Base-by-base conservation (phyloP, 2,113 vertebrate genomes). In the Irena cyanogastra region DNA sequence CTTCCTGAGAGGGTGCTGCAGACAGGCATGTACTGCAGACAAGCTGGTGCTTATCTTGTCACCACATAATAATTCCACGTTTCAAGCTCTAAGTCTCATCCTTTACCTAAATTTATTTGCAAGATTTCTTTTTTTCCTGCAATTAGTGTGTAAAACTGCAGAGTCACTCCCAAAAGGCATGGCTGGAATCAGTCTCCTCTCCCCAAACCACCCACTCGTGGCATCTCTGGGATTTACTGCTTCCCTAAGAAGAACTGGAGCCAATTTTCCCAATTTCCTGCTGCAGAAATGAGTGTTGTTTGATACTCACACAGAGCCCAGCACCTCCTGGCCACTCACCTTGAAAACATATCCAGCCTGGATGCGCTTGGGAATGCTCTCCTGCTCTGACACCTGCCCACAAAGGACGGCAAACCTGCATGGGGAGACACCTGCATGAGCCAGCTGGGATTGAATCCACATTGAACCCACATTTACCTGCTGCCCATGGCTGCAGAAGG, bases 361-460 rank as follows among this genome's bases (percentile, higher is more conserved):
- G 88, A 98, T 98, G 37, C 98, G 98, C 83, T 93, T 98, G 91
- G 98, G 96, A 84, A 98, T 98, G 49, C 96, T 96, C 95, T 98
- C 98, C 3, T 98, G 95, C 37, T 98, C 98, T 0, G 98, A 89
- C 17, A 97, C 45, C 94, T 98, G 98, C 77, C 98, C 98, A 35
- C 97, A 98, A 8, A 98, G 97, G 80, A 98, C 64, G 27, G 98
- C 98, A 8, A 97, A 98, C 98, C 98, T 98, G 41, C 20, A 42
- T 19, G 7, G 83, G 57, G 71, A 68, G 35, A 68, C 23, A 64
- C 3, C 3, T 4, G 54, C 50, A 2, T 76, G 41, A 85, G 33
- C 49, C 56, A n/a, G 22, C 14, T 37, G 30, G 37, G 15, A 31
- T 2, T 5, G 14, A 68, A 47, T 1, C 18, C 3, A 61, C 16